Evolutionary conservation across 2,797 vertebrate species (phyloP).

Genomic region (Fistularia commersonii): DNA sequence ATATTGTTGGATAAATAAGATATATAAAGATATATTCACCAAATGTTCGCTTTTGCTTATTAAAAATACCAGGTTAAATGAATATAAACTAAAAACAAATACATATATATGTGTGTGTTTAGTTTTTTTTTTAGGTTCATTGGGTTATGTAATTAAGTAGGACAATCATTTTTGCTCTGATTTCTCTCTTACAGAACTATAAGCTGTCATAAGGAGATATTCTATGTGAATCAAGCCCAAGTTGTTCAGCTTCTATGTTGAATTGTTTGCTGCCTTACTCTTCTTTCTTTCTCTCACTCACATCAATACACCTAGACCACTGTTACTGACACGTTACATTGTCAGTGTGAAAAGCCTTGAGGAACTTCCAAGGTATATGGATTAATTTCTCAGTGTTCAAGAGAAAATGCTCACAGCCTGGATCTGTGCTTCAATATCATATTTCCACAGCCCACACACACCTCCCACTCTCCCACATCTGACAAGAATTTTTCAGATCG

Average conservation of each 20-base stretch:
- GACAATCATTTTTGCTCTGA: no score
- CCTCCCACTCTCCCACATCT: slow-evolving; percentile 68
- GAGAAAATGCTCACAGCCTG: slow-evolving; percentile 51
- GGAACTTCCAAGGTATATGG: slow-evolving; percentile 55
- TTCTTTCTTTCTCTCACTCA: slow-evolving; percentile 10
- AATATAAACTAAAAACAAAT: no score
- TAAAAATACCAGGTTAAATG: no score
- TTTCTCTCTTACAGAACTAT: not conserved
- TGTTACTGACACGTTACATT: slow-evolving; percentile 29
- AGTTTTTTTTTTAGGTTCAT: no score
- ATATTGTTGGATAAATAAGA: no score
- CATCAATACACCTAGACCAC: slow-evolving; percentile 32
- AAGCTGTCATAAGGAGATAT: slow-evolving; percentile 24
- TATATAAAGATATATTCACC: no score
- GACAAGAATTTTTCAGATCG: slow-evolving; percentile 65
- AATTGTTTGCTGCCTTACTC: slow-evolving; percentile 10
- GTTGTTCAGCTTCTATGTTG: slow-evolving; percentile 2
- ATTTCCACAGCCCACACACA: slow-evolving; percentile 65
- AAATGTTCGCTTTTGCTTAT: no score
- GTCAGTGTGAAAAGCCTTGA: slow-evolving; percentile 50
- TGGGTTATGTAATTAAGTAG: no score
- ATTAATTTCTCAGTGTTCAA: slow-evolving; percentile 57
- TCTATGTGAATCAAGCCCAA: slow-evolving; percentile 8
- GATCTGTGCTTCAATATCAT: slow-evolving; percentile 58
- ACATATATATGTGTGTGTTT: no score